These are phyloP conservation scores for Burhinus bistriatus DNA, from an alignment of 2,113 vertebrate genomes.

Conservation along the genomic window DNA sequence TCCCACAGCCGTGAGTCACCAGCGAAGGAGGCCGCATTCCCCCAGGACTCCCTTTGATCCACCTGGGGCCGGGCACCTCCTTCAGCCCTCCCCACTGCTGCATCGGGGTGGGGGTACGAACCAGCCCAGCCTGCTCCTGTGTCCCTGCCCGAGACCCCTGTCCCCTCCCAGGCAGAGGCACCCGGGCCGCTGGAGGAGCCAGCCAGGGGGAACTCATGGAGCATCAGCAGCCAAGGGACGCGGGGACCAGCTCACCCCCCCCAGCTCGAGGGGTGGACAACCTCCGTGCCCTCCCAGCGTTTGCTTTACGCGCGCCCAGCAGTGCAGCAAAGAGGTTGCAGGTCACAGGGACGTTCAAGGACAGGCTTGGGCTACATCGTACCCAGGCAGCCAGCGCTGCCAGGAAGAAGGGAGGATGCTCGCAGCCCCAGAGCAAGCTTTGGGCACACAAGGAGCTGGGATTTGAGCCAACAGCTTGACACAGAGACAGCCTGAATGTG, in stretches of 20 bases:
- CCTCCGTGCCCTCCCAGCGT: fast-evolving
- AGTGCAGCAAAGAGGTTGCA: neutral
- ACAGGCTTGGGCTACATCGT: neutral
- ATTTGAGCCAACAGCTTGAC: neutral
- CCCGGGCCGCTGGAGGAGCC: too few relatives aligned
- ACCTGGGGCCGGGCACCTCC: slow-evolving; percentile 10
- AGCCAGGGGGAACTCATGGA: too few relatives aligned
- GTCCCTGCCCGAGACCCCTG: neutral
- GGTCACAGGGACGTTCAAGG: neutral
- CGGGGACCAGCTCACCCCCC: too few relatives aligned
- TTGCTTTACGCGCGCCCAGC: neutral
- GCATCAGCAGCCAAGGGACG: too few relatives aligned
- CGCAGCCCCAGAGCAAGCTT: fast-evolving
- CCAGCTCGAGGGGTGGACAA: neutral
- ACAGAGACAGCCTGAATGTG: fast-evolving
- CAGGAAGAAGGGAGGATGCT: neutral
- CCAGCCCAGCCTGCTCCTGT: neutral
- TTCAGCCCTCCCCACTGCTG: neutral
- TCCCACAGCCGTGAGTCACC: slow-evolving; percentile 21
- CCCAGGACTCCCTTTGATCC: slow-evolving; percentile 49
- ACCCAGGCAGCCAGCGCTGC: neutral
- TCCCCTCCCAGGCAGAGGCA: too few relatives aligned
- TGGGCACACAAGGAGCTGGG: fast-evolving
- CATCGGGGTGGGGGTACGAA: neutral
- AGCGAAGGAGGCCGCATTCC: neutral